Evolutionary conservation across 2,797 vertebrate genomes (phyloP), one percentile per base, ranked within the genome.

Genomic region (Nannoperca australis): DNA sequence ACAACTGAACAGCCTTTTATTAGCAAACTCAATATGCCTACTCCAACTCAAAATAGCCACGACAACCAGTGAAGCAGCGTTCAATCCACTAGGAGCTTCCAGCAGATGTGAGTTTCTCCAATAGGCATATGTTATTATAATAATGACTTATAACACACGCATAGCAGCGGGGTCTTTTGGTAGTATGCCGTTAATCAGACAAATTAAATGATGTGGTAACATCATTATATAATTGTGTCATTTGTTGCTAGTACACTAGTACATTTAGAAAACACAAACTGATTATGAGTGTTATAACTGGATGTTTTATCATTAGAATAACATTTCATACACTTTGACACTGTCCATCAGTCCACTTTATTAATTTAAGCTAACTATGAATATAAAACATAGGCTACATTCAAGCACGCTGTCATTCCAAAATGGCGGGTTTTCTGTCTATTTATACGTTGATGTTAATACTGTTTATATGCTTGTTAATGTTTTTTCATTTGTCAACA

Each of bases 21-120:
- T 47, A 34, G 15, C 22, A 70, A 59, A 73, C 55, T 32, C 32
- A 65, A 69, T 60, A 18, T 61, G 36, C 22, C 13, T 51, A 30
- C 34, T 73, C 3, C 14, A 51, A 34, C 30, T 71, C 13, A 27
- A 9, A 30, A 15, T 20, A 45, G 7, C 63, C 24, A 68, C 5
- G 24, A 63, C 4, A 59, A 70, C 58, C 22, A n/a, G 22, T 50
- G 34, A 20, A 27, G 12, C 10, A n/a, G 14, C 2, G 22, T 1
- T 20, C n/a, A 45, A 7, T 32, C 27, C 63, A 20, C 36, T 54
- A 18, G 12, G 15, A 3, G 12, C 44, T 38, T 22, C n/a, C 45
- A 42, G 30, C 53, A 61, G 22, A 24, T 55, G 17, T 17, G n/a
- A 18, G 40, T 44, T 9, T 27, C 6, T 55, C 32, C 18, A 58